Base-by-base conservation (phyloP, 2,113 vertebrate species). In the Vidua macroura region DNA sequence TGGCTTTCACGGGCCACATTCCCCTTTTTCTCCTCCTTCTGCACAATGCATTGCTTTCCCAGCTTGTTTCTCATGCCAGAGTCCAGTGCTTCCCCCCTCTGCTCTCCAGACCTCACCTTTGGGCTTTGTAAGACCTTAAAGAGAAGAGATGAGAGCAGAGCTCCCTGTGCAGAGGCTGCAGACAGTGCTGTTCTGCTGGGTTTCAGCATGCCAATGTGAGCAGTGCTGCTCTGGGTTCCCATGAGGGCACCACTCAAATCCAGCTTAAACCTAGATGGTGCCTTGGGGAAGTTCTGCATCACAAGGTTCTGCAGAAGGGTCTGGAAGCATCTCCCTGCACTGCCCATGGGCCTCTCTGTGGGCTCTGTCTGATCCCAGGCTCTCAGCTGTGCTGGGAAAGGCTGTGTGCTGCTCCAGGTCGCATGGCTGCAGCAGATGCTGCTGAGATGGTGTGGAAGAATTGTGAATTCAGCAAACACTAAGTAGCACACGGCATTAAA, bases 401-500 rank as follows among this genome's bases (percentile, higher is more conserved):
- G 68, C 89, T 67, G 31, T 0, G 3, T 5, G 15, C 49, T 51
- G 53, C 68, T 64, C 59, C 48, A 25, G 75, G 60, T 73, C 23
- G 2, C 22, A 11, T 11, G 69, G 80, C 89, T 64, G 82, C 91
- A 59, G 81, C 9, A 21, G n/a, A 37, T 75, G 59, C 55, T 76
- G 70, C 83, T 84, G 91, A 91, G 86, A 9, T 13, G 48, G 70
- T 0, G 6, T 21, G 39, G 83, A 64, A 73, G 58, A 92, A 91
- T 23, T 37, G 81, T 53, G 78, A 66, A 88, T 91, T 96, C 96
- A 95, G 96, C 94, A 96, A 92, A 68, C 64, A 11, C 56, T 62
- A 88, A 95, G 86, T 81, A 90, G 88, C 52, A 86, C 76, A 77
- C 1, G 0, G 70, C 86, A 93, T 97, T 96, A 97, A 96, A 97